Conservation (phyloP, 2,888 invertebrate genomes). For the Ectemnius cavifrons region DNA sequence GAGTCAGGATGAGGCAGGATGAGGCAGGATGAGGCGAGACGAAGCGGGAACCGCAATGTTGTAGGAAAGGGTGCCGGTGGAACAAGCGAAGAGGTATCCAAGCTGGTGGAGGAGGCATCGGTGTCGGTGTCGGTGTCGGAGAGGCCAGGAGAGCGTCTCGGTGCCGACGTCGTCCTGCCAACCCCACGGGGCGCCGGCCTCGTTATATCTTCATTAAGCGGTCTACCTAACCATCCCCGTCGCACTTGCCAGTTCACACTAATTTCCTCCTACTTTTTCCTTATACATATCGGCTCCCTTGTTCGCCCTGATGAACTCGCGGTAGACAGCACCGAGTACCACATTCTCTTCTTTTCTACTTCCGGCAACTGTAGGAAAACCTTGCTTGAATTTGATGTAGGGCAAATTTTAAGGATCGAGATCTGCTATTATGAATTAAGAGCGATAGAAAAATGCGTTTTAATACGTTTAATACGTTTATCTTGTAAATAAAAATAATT, state of each 20-base stretch:
- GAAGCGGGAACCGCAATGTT: constrained; percentile 20
- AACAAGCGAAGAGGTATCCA: constrained; percentile 28
- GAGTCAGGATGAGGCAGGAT: constrained; percentile 49
- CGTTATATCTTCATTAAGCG: constrained; percentile 76
- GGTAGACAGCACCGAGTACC: constrained; percentile 14
- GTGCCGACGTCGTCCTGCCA: constrained; percentile 64
- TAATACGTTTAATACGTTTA: no score
- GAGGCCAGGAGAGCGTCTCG: constrained; percentile 57
- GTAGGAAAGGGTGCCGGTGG: constrained; percentile 12
- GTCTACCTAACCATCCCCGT: constrained; percentile 62
- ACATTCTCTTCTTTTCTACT: constrained; percentile 2
- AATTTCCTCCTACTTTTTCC: constrained; percentile 56
- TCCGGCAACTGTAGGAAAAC: not conserved
- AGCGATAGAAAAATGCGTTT: no score
- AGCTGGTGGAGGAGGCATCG: not conserved
- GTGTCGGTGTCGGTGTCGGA: constrained; percentile 14
- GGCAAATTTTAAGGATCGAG: no score
- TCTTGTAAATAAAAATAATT: no score
- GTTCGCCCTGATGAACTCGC: constrained; percentile 24
- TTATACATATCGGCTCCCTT: constrained; percentile 52
- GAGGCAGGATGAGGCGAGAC: constrained; percentile 54
- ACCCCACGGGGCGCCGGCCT: constrained; percentile 66
- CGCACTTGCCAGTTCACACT: constrained; percentile 54
- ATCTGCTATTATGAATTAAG: no score
- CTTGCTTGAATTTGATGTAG: no score